Percentiles rank a stretch among this genome's conserved stretches.
phyloP scores from a whole-genome alignment of 2,888 invertebrate species.

The Ectemnius continuus region DNA sequence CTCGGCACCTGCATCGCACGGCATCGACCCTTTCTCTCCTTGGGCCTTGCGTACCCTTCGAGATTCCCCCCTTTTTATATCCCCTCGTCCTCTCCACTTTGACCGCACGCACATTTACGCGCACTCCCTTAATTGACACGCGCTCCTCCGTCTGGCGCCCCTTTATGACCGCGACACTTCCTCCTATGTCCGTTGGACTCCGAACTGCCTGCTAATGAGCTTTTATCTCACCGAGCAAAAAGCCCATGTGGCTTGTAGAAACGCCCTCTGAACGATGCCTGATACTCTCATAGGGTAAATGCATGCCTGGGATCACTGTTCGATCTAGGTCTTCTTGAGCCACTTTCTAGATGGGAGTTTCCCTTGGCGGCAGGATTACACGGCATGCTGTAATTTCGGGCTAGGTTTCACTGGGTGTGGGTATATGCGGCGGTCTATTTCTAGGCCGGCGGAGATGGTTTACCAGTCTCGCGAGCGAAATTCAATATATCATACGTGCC shows the following conservation, averaged over 20 bases:
- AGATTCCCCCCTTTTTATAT: conserved; percentile 10
- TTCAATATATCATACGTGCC: conserved; percentile 44
- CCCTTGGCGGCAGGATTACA: background rate
- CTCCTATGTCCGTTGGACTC: background rate
- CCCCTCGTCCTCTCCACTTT: conserved; percentile 18
- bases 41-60: conserved; percentile 3
- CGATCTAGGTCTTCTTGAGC: no score
- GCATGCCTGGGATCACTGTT: no score
- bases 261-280: no score
- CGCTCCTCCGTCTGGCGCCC: conserved; percentile 14
- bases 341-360: no score
- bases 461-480: conserved; percentile 35
- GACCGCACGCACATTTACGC: conserved; percentile 22
- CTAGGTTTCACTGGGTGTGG: no score
- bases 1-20: conserved; percentile 45
- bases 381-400: background rate
- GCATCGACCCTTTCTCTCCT: conserved; percentile 23
- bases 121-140: conserved; percentile 30
- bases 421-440: conserved; percentile 11
- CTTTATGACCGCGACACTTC: background rate
- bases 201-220: no score
- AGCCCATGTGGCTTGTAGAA: no score
- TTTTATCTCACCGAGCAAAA: no score
- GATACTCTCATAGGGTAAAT: no score
- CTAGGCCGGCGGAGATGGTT: conserved; percentile 22